Conservation (phyloP, 2,888 invertebrate species). For the Hermodice carunculata region DNA sequence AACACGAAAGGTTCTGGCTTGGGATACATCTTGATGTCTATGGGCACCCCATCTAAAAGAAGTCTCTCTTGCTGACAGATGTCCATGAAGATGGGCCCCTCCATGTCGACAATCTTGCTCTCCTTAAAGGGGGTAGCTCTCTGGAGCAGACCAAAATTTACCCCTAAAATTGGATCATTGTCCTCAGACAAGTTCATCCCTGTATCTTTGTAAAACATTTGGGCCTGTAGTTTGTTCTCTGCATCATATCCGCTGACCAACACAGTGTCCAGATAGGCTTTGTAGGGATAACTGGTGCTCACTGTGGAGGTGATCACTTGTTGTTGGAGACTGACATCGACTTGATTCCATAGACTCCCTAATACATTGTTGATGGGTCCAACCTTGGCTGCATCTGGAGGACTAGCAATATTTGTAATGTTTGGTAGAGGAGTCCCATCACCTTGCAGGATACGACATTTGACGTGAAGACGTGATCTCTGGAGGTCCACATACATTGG, state of each 20-base stretch:
- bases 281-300: neutral
- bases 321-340: neutral
- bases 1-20: no score
- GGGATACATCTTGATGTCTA: neutral
- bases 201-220: neutral
- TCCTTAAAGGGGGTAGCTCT: neutral
- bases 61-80: neutral
- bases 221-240: neutral
- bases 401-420: no score
- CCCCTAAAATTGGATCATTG: neutral
- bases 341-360: neutral
- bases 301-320: neutral
- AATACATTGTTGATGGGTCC: neutral
- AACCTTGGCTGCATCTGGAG: neutral
- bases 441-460: no score
- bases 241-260: neutral
- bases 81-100: neutral
- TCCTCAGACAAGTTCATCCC: no score
- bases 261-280: slow-evolving; percentile 1
- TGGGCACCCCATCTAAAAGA: neutral
- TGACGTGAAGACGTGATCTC: no score
- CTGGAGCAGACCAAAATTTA: neutral
- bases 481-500: no score
- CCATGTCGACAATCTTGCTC: neutral
- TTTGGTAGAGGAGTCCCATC: no score